phyloP scores from a whole-genome alignment of 2,797 vertebrate species.

The Hylomyscus alleni region DNA sequence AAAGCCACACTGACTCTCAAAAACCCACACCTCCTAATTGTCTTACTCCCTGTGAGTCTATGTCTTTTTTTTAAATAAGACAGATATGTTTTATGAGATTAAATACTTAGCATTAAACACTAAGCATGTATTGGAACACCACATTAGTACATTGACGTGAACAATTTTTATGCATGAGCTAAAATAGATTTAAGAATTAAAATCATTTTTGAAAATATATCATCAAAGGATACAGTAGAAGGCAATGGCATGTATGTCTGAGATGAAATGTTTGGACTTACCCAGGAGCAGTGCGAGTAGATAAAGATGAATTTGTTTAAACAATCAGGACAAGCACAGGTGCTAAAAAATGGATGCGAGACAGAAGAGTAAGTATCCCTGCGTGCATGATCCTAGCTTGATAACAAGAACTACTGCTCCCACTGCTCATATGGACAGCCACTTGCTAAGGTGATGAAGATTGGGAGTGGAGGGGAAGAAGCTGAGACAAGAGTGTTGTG shows the following conservation, averaged over 20 bases:
- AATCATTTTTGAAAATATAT: neutral
- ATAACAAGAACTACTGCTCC: neutral
- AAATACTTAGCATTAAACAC: neutral
- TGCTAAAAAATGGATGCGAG: neutral
- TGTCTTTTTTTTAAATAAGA: neutral
- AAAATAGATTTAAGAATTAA: neutral
- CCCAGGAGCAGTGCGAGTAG: fast-evolving
- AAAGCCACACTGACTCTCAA: neutral
- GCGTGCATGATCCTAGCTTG: neutral
- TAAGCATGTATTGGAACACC: neutral
- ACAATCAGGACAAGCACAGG: neutral
- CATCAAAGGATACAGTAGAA: neutral
- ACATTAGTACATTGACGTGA: neutral
- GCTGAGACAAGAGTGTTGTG: neutral
- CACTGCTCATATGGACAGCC: neutral
- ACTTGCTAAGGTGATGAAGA: neutral
- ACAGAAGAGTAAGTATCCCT: neutral
- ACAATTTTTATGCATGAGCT: neutral
- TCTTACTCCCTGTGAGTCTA: neutral
- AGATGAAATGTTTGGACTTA: neutral
- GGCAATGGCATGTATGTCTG: neutral
- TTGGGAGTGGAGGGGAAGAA: neutral
- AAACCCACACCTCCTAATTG: neutral
- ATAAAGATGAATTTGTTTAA: neutral
- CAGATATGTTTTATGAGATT: neutral